These are phyloP conservation scores for Drosophila pachea DNA, from an alignment of 1,140 invertebrate species.

Conservation along the genomic window DNA sequence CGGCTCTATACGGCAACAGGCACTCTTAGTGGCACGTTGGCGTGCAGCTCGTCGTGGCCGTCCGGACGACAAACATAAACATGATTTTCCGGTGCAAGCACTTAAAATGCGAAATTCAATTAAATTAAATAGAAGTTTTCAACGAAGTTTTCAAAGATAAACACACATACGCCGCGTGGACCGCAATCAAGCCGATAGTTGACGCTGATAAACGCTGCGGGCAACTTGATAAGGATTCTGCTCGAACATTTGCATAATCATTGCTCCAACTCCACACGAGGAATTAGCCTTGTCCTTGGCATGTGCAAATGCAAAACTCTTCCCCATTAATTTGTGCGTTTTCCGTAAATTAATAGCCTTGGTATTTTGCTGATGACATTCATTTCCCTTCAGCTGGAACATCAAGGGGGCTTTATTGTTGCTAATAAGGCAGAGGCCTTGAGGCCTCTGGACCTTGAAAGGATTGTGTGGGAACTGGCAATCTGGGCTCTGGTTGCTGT, in stretches of 20 bases:
- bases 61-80: slow-evolving; percentile 12
- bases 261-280: background rate
- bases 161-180: slow-evolving; percentile 26
- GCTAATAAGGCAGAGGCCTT: slow-evolving; percentile 31
- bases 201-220: slow-evolving; percentile 51
- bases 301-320: slow-evolving; percentile 47
- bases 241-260: slow-evolving; percentile 68
- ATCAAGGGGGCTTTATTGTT: slow-evolving; percentile 39
- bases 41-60: slow-evolving; percentile 14
- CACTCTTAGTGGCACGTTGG: slow-evolving; percentile 23
- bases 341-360: slow-evolving; percentile 49
- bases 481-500: background rate
- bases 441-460: slow-evolving; percentile 26
- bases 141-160: slow-evolving; percentile 50
- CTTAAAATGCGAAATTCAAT: slow-evolving; percentile 29
- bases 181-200: slow-evolving; percentile 53
- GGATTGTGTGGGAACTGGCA: background rate
- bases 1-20: slow-evolving; percentile 22
- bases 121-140: slow-evolving; percentile 60
- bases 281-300: slow-evolving; percentile 6
- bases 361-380: slow-evolving; percentile 52
- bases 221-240: slow-evolving; percentile 42
- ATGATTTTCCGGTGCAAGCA: slow-evolving; percentile 12
- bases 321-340: slow-evolving; percentile 30
- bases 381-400: slow-evolving; percentile 47